Conservation (phyloP, 2,113 vertebrate species). For the Pithys albifrons region DNA sequence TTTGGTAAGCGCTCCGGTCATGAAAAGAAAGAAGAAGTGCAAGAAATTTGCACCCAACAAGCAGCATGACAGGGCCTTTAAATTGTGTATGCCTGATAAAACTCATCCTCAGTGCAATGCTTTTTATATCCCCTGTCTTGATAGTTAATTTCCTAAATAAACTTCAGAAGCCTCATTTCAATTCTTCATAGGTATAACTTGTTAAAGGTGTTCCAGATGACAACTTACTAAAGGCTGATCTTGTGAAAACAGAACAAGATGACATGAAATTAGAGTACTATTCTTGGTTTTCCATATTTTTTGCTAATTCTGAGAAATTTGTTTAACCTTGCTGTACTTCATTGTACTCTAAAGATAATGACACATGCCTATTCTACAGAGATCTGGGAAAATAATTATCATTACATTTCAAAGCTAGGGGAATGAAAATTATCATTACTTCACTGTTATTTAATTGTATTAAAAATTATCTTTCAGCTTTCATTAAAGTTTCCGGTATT, state of each 20-base stretch:
- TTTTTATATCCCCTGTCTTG: neutral
- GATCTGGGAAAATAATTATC: conserved; percentile 33
- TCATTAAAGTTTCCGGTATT: neutral
- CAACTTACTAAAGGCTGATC: conserved; percentile 51
- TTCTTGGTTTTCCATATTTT: conserved; percentile 27
- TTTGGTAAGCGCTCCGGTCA: neutral
- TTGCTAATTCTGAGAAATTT: neutral
- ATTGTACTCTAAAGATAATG: neutral
- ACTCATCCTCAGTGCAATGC: neutral
- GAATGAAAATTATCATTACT: conserved; percentile 35
- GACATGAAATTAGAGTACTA: conserved; percentile 41
- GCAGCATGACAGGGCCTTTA: neutral
- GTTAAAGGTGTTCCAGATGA: conserved; percentile 42
- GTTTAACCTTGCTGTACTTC: conserved; percentile 31
- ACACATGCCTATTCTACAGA: conserved; percentile 18
- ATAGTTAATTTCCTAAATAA: neutral
- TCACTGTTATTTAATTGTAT: conserved; percentile 26
- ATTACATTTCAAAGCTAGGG: conserved; percentile 13
- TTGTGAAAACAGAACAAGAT: conserved; percentile 39
- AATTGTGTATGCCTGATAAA: neutral
- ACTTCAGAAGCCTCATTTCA: conserved; percentile 15
- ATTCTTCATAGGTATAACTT: conserved; percentile 7
- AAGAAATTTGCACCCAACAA: neutral
- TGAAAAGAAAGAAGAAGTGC: neutral
- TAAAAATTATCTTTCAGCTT: conserved; percentile 9